Conservation (phyloP, 2,113 vertebrate genomes). For the Tupaia chinensis region DNA sequence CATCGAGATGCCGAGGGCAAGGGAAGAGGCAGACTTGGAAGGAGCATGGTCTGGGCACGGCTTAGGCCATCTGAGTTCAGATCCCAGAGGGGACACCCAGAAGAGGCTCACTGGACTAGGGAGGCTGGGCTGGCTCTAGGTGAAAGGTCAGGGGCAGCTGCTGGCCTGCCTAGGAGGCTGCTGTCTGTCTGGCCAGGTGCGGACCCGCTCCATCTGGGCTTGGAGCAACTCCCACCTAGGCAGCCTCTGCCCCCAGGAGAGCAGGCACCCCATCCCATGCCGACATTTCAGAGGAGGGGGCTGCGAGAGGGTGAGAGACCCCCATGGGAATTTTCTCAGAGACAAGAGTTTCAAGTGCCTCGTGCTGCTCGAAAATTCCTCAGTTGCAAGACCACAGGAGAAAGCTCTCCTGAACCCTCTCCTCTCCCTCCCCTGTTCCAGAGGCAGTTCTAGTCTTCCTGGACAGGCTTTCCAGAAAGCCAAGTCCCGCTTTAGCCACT, state of each 20-base stretch:
- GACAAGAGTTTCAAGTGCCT: neutral
- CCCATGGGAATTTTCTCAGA: neutral
- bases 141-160: neutral
- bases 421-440: too few relatives aligned
- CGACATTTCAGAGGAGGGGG: neutral
- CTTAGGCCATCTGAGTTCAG: neutral
- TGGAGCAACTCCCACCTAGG: neutral
- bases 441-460: neutral
- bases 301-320: neutral
- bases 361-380: neutral
- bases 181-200: neutral
- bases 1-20: neutral
- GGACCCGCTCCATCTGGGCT: neutral
- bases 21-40: too few relatives aligned
- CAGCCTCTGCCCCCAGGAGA: neutral
- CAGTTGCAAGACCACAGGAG: neutral
- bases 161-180: neutral
- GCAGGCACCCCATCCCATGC: neutral
- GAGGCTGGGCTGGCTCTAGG: fast-evolving
- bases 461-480: neutral
- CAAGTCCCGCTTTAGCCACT: neutral
- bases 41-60: neutral
- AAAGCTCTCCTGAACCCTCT: fast-evolving
- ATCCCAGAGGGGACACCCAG: too few relatives aligned
- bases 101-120: too few relatives aligned